Evolutionary conservation across 2,797 vertebrate genomes (phyloP), one percentile per base, ranked within the genome.

Genomic region (Diglossa cyanea): DNA sequence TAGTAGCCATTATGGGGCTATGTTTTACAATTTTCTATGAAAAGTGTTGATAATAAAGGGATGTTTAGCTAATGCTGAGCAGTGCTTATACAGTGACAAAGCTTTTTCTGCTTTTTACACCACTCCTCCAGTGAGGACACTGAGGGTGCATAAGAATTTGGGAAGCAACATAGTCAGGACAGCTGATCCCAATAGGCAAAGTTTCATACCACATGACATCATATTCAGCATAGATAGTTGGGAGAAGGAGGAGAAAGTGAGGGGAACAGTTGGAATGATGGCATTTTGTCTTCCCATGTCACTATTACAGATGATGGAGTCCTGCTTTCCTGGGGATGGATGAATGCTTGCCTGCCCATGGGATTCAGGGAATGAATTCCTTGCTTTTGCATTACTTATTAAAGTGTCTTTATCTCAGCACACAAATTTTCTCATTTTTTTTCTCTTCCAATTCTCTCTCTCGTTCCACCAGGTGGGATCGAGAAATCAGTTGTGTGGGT

Each of bases 271-370:
- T 66, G 21, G 4, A 62, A 37, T 23, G 7, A 62, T 55, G 25
- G 3, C 11, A 20, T 63, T 83, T 80, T 74, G 5, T 57, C 37
- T 63, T 68, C 5, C 39, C 17, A 50, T 35, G 9, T 45, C 31
- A 54, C 12, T 1, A 3, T 54, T 54, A 37, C 6, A 3, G 1
- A 3, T 28, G 6, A 58, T 35, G 7, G 9, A 66, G 9, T 26
- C 17, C 15, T 66, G 23, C 12, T 75, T 37, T 75, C 48, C 31
- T 55, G 21, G 6, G 11, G 7, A n/a, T 55, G 9, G 23, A 33
- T 45, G 37, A 71, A 71, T 19, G 13, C 23, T 18, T 44, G 6
- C 17, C 8, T 23, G 5, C 28, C 20, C 6, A 13, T n/a, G 16
- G n/a, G 7, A 86, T 26, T 20, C 8, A 23, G 6, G 11, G 17